These are phyloP conservation scores for Ataeniobius toweri DNA, from an alignment of 2,797 vertebrate genomes.

Conservation along the genomic window DNA sequence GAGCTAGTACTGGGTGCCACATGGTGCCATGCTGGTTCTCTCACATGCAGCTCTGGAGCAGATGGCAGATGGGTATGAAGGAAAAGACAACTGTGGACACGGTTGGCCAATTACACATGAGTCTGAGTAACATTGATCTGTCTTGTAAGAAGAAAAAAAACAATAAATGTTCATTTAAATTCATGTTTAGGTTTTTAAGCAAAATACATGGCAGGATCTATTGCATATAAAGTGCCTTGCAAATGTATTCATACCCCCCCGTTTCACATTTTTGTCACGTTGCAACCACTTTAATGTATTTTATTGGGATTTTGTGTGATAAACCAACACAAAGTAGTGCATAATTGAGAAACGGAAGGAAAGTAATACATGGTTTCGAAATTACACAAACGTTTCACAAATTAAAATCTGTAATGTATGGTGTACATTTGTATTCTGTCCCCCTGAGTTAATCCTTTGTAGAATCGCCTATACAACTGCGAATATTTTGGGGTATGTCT, in stretches of 20 bases:
- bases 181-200: slow-evolving; percentile 9
- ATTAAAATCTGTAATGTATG: not conserved
- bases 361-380: not conserved
- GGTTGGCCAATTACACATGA: slow-evolving; percentile 46
- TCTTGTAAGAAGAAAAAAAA: slow-evolving; percentile 28
- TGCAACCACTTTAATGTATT: not conserved
- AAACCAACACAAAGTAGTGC: not conserved
- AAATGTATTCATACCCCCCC: too few species aligned
- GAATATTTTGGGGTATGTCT: not conserved
- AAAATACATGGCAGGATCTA: slow-evolving; percentile 12
- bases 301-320: not conserved
- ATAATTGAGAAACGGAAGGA: not conserved
- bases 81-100: slow-evolving; percentile 58
- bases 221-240: slow-evolving; percentile 1
- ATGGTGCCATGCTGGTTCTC: slow-evolving; percentile 61
- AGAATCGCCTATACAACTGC: not conserved
- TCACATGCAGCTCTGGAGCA: slow-evolving; percentile 64
- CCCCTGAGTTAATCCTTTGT: not conserved
- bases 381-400: not conserved
- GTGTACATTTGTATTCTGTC: too few species aligned
- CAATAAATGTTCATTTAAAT: slow-evolving; percentile 9
- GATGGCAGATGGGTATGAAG: slow-evolving; percentile 67
- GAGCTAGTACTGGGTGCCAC: slow-evolving; percentile 43
- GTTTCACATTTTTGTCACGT: not conserved
- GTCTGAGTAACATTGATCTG: slow-evolving; percentile 40